These are phyloP conservation scores for Discoglossus pictus DNA, from an alignment of 2,797 vertebrate species.

Conservation along the genomic window DNA sequence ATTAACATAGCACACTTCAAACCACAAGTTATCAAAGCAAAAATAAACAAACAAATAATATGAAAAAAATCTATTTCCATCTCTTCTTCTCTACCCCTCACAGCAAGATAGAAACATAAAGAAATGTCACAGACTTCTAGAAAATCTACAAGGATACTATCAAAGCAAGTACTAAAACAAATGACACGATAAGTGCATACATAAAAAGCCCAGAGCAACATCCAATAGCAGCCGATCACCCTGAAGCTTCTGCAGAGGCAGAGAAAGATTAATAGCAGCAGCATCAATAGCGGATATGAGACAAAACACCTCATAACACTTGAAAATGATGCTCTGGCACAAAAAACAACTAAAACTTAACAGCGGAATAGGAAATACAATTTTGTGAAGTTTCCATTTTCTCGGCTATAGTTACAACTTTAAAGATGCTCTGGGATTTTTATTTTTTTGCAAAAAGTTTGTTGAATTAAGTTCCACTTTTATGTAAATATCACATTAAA, in stretches of 20 bases:
- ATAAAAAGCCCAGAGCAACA: slow-evolving; percentile 53
- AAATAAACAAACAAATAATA: not conserved
- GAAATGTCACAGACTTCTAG: slow-evolving; percentile 36
- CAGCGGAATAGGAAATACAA: slow-evolving; percentile 2
- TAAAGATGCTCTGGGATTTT: no score
- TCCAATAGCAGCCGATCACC: slow-evolving; percentile 49
- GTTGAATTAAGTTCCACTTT: no score
- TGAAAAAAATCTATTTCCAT: not conserved
- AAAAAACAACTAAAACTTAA: not conserved
- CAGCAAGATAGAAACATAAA: slow-evolving; percentile 3
- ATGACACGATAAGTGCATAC: slow-evolving; percentile 43
- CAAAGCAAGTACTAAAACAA: slow-evolving; percentile 51
- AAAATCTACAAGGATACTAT: slow-evolving; percentile 49
- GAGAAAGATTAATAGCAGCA: slow-evolving; percentile 50
- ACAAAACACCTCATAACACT: slow-evolving; percentile 37
- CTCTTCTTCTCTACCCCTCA: not conserved
- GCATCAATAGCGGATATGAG: slow-evolving; percentile 51
- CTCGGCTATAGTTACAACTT: not conserved
- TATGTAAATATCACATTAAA: no score
- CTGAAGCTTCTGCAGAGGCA: slow-evolving; percentile 49
- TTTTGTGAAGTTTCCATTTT: slow-evolving; percentile 12
- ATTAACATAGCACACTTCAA: not conserved
- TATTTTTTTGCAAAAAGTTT: no score
- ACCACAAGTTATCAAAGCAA: not conserved
- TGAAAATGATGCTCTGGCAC: slow-evolving; percentile 29